A percentile compares a stretch with the other conserved stretches of the same genome.
phyloP scores from a whole-genome alignment of 2,797 vertebrate genomes.

The Okamejei kenojei region DNA sequence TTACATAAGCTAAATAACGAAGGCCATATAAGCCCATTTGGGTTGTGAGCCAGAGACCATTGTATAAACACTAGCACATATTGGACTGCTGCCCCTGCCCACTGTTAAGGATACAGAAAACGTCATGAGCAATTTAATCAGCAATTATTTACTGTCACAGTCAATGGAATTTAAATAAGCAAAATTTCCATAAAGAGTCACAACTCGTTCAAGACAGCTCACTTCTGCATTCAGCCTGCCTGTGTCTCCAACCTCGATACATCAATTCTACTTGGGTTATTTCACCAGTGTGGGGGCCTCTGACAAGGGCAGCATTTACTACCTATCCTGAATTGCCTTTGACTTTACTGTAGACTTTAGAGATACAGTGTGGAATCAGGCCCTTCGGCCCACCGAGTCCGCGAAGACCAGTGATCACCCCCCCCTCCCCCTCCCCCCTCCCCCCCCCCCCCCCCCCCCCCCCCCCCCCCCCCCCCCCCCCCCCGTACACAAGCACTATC shows the following conservation, averaged over 20 bases:
- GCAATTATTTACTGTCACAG: constrained; percentile 24
- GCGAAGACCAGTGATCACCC: too few species aligned
- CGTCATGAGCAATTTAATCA: constrained; percentile 22
- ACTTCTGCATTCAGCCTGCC: neutral
- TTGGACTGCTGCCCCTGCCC: constrained; percentile 5
- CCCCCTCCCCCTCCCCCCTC: too few species aligned
- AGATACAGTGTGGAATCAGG: too few species aligned
- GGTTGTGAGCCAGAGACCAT: neutral
- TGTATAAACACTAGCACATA: constrained; percentile 5
- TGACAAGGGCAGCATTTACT: too few species aligned
- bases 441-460: too few species aligned
- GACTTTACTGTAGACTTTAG: too few species aligned
- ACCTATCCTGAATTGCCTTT: too few species aligned
- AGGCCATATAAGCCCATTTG: constrained; percentile 19
- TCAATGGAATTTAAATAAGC: constrained; percentile 36
- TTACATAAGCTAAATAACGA: constrained; percentile 22
- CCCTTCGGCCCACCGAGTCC: too few species aligned
- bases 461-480: too few species aligned
- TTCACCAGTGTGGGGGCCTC: too few species aligned
- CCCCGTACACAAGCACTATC: too few species aligned
- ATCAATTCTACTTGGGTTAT: constrained; percentile 11
- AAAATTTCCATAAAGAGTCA: neutral
- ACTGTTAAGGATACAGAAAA: constrained; percentile 23
- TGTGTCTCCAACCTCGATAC: neutral
- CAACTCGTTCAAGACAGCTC: neutral